Evolutionary conservation across 1,140 invertebrate genomes (phyloP).

Genomic region (Maconellicoccus hirsutus): DNA sequence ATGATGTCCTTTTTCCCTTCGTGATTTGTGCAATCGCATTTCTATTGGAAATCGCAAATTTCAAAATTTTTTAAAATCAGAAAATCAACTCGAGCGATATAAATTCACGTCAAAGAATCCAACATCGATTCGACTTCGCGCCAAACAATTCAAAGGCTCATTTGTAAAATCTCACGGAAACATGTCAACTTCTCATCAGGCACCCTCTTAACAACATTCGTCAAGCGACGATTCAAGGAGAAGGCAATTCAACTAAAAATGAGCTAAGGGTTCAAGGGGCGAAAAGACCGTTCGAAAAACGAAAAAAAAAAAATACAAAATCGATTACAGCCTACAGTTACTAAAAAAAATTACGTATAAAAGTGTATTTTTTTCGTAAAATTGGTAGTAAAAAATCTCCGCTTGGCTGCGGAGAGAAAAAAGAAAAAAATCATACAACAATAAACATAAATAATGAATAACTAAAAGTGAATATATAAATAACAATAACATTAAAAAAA

Average conservation of each 20-base stretch:
- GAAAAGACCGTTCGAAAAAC: neutral
- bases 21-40: no score
- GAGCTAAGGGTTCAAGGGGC: neutral
- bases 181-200: no score
- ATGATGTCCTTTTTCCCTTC: no score
- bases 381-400: conserved; percentile 12
- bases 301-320: conserved; percentile 12
- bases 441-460: neutral
- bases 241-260: conserved; percentile 9
- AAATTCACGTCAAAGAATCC: no score
- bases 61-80: no score
- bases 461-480: conserved; percentile 15
- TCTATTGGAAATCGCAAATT: no score
- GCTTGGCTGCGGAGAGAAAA: neutral
- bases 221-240: no score
- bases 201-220: no score
- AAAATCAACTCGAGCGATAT: no score
- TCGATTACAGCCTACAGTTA: conserved; percentile 17
- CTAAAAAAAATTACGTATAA: neutral
- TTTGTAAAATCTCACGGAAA: no score
- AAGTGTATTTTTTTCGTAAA: neutral
- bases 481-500: conserved; percentile 16
- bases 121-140: no score
- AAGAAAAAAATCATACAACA: neutral
- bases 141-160: no score